Percentiles rank a stretch among this genome's conserved stretches.
These are phyloP conservation scores for Diadumene lineata DNA, from an alignment of 92 coral and sea anemone genomes.

Conservation along the genomic window DNA sequence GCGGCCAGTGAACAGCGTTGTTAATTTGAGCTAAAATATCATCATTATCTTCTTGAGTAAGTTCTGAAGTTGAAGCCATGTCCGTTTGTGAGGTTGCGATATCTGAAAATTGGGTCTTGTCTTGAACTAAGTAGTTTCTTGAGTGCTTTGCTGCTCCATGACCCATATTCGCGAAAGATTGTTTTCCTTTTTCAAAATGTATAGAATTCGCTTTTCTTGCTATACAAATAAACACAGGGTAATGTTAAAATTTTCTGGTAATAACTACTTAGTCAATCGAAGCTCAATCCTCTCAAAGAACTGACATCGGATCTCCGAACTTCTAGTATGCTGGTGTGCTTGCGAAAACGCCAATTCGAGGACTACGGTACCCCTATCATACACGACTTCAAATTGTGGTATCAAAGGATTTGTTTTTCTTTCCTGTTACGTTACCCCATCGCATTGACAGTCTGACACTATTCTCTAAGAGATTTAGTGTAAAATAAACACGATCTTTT, in stretches of 20 bases:
- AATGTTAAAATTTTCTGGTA: background rate
- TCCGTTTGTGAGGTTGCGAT: background rate
- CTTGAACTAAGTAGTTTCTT: constrained; percentile 2
- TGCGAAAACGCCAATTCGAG: too few relatives aligned
- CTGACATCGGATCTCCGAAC: background rate
- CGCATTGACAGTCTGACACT: constrained; percentile 1
- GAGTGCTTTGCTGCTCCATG: constrained; percentile 18
- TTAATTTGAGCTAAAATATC: constrained; percentile 11
- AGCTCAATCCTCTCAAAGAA: background rate
- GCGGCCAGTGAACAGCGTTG: constrained; percentile 19
- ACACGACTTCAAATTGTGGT: background rate
- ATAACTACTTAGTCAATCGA: background rate
- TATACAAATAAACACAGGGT: background rate
- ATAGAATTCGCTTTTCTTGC: background rate
- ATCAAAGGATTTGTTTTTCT: background rate
- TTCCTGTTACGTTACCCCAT: background rate
- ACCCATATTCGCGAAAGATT: constrained; percentile 13
- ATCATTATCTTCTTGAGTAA: background rate
- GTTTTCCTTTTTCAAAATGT: background rate
- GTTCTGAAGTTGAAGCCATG: background rate
- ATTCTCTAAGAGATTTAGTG: background rate
- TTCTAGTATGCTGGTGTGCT: background rate
- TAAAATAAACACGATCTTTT: constrained; percentile 3
- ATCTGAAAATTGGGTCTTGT: background rate
- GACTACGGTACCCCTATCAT: too few relatives aligned